Evolutionary conservation across 2,888 invertebrate species (phyloP), one percentile per base, ranked within the genome.

Genomic region (Coenonympha arcania): DNA sequence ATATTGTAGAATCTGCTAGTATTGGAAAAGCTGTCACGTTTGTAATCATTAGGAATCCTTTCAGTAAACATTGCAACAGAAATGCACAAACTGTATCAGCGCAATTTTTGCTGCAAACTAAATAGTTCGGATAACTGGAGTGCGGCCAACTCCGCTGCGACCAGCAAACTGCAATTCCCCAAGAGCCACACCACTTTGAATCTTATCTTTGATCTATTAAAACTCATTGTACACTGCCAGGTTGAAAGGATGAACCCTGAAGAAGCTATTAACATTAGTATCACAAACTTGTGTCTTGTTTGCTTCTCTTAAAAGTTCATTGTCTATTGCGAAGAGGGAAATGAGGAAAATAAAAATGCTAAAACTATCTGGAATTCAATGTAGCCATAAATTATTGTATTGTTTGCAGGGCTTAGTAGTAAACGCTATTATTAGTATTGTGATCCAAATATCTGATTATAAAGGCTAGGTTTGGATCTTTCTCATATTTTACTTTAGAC

Each of bases 121-220:
- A 54, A 50, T 50, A 54, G 48, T 44, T 31, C 36, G 41, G 47
- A 45, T 50, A 48, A 41, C 48, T 54, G 54, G 54, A 50, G 41
- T 19, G 13, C 15, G 19, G 54, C 54, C 54, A 54, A 44, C 39
- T 19, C 20, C 31, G 43, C 49, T 43, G 24, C 47, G 34, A 30
- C 13, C 11, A 6, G 1, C 8, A 8, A 15, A 31, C 15, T 13
- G 13, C 11, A 4, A 6, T 16, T 16, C 1, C 8, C 3, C 37
- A n/a, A 4, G 20, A 13, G 8, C 22, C 9, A 15, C 37, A 15
- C 24, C 5, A 24, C 3, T 13, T 2, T 8, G 8, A 15, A 15
- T 4, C 22, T 24, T 24, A 15, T 15, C 4, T 0, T 0, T 1
- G 4, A 9, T 8, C 2, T 1, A 1, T 2, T 39, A 39, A 8